phyloP scores from a whole-genome alignment of 2,113 vertebrate species.

The Pionites leucogaster region DNA sequence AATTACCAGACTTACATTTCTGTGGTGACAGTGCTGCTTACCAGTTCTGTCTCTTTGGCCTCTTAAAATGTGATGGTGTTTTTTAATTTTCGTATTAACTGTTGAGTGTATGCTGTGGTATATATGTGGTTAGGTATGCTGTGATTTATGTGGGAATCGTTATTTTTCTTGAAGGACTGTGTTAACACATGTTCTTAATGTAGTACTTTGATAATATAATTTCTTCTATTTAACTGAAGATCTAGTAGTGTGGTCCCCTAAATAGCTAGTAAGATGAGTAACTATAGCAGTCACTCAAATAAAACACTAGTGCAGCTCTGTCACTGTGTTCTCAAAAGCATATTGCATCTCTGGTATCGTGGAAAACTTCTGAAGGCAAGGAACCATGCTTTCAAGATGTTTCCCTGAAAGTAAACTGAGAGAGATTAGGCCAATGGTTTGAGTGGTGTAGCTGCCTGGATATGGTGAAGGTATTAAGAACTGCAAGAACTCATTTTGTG shows the following conservation, averaged over 20 bases:
- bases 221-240: background rate
- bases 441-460: background rate
- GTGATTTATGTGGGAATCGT: background rate
- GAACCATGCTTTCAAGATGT: background rate
- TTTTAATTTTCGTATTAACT: background rate
- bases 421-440: background rate
- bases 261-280: background rate
- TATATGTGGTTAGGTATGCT: background rate
- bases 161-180: background rate
- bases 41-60: background rate
- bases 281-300: background rate
- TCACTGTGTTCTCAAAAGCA: background rate
- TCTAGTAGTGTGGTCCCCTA: background rate
- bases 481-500: background rate
- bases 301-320: background rate
- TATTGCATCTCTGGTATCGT: background rate
- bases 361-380: background rate
- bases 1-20: background rate
- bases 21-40: background rate
- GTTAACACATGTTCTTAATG: background rate
- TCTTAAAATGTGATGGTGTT: background rate
- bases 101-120: rapidly evolving
- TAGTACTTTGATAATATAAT: background rate
- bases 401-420: background rate
- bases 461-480: background rate